Conservation (phyloP, 2,797 vertebrate species). For the Scomberomorus guttatus region DNA sequence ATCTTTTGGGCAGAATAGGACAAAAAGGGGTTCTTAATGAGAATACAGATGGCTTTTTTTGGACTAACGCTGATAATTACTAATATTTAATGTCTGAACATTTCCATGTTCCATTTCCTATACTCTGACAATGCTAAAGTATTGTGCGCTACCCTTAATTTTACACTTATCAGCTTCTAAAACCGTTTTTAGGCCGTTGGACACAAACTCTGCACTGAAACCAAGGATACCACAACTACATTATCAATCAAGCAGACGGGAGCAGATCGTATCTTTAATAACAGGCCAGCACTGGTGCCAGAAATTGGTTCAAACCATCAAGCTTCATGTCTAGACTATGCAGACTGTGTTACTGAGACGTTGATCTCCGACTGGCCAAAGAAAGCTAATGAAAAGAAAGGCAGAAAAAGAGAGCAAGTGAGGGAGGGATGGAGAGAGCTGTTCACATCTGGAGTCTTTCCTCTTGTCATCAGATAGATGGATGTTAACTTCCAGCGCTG, state of each 20-base stretch:
- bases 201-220: slow-evolving; percentile 51
- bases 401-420: slow-evolving; percentile 29
- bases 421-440: slow-evolving; percentile 79
- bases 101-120: neutral
- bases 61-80: neutral
- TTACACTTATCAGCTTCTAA: slow-evolving; percentile 29
- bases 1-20: neutral
- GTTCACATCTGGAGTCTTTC: slow-evolving; percentile 94
- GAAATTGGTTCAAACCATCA: slow-evolving; percentile 81
- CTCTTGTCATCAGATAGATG: slow-evolving; percentile 91
- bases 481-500: slow-evolving; percentile 85
- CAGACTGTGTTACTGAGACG: slow-evolving; percentile 91
- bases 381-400: slow-evolving; percentile 84
- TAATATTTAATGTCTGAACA: neutral
- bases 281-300: slow-evolving; percentile 75
- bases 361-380: slow-evolving; percentile 85
- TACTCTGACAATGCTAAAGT: neutral
- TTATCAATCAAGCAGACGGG: slow-evolving; percentile 69
- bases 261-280: slow-evolving; percentile 75
- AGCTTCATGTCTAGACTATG: slow-evolving; percentile 83
- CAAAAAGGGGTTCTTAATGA: too few species aligned
- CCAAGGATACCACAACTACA: slow-evolving; percentile 61
- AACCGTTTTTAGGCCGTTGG: slow-evolving; percentile 35
- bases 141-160: slow-evolving; percentile 15
- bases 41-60: too few species aligned